Conservation (phyloP, 2,113 vertebrate species). For the Aptenodytes patagonicus region DNA sequence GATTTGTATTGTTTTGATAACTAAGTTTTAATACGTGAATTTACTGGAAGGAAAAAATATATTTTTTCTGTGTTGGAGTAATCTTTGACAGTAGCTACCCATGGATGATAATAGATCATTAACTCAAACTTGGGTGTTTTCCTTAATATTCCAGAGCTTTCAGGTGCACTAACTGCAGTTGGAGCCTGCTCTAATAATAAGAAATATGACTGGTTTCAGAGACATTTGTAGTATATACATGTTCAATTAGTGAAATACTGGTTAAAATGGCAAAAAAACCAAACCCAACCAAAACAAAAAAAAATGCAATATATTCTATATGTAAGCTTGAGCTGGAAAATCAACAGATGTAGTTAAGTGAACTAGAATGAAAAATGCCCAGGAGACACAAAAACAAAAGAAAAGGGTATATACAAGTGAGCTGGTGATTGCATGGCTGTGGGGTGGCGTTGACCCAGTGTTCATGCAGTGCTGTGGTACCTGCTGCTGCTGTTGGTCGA, state of each 20-base stretch:
- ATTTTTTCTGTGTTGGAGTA: not conserved
- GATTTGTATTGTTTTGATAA: not conserved
- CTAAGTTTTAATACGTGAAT: not conserved
- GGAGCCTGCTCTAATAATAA: too few relatives aligned
- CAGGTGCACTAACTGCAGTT: not conserved
- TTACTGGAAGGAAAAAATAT: not conserved
- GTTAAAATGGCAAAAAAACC: not conserved
- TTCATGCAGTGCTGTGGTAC: accelerated
- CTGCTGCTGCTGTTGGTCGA: not conserved
- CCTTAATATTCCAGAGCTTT: not conserved
- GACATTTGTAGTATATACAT: not conserved
- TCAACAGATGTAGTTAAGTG: too few relatives aligned
- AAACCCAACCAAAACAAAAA: not conserved
- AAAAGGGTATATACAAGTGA: accelerated
- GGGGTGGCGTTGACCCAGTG: accelerated
- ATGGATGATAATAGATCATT: not conserved
- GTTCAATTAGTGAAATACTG: not conserved
- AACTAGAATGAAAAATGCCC: not conserved
- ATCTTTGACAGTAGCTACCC: not conserved
- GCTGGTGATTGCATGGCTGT: accelerated
- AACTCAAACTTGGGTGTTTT: not conserved
- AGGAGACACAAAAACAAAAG: not conserved
- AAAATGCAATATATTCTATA: too few relatives aligned
- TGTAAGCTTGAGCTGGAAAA: not conserved
- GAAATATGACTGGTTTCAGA: not conserved